phyloP scores from a whole-genome alignment of 1,140 invertebrate species.

The Thaumetopoea pityocampa region DNA sequence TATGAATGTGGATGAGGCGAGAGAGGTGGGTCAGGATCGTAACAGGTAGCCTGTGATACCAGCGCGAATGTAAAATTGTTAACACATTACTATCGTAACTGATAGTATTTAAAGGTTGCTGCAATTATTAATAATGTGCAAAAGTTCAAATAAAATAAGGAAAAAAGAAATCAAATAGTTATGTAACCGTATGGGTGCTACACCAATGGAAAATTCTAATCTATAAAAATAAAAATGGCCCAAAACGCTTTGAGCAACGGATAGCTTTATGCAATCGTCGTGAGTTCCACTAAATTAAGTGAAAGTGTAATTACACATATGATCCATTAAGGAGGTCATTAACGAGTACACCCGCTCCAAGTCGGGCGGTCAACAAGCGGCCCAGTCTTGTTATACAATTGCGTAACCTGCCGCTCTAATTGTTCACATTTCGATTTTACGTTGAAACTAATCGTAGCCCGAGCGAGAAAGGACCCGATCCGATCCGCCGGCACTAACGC shows the following conservation, averaged over 20 bases:
- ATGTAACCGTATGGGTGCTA: neutral
- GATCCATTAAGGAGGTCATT: conserved; percentile 42
- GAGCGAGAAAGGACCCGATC: conserved; percentile 40
- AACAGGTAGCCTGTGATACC: neutral
- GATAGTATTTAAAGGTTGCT: too few species aligned
- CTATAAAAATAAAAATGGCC: conserved; percentile 19
- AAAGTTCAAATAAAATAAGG: too few species aligned
- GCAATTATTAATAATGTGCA: too few species aligned
- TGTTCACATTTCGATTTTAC: conserved; percentile 43
- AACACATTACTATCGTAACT: neutral
- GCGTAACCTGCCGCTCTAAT: conserved; percentile 30
- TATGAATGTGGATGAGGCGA: too few species aligned
- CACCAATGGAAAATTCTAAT: conserved; percentile 1
- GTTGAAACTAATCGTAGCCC: conserved; percentile 39
- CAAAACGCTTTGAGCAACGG: conserved; percentile 15
- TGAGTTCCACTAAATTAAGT: conserved; percentile 34
- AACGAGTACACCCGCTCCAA: conserved; percentile 20
- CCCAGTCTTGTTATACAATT: conserved; percentile 23
- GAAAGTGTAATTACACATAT: conserved; percentile 44
- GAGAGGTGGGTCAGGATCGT: too few species aligned
- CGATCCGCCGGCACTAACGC: conserved; percentile 25
- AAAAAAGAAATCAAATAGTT: too few species aligned
- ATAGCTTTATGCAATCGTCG: conserved; percentile 30
- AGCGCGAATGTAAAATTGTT: neutral
- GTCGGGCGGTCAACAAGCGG: neutral